phyloP scores from a whole-genome alignment of 1,140 invertebrate genomes.

The Neodiprion pinetum region DNA sequence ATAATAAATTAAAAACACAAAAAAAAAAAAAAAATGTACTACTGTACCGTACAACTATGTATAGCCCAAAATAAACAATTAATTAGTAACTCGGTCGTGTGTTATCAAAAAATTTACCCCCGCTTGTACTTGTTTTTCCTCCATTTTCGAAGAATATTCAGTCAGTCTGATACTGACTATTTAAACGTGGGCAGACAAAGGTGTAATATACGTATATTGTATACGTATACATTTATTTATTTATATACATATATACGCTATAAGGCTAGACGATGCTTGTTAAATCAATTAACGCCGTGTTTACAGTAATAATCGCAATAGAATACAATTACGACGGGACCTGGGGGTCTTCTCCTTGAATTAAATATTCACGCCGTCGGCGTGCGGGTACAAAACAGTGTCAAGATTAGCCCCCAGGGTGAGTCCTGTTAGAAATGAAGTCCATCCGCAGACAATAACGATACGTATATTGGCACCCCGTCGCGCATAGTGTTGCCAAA shows the following conservation, averaged over 20 bases:
- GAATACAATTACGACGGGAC: not conserved
- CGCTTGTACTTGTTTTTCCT: not conserved
- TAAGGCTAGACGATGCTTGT: not conserved
- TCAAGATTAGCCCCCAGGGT: not conserved
- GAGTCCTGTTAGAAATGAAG: not conserved
- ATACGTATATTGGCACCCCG: slow-evolving; percentile 13
- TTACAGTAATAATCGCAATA: not conserved
- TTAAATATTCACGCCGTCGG: not conserved
- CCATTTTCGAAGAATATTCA: too few species aligned
- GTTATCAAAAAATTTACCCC: not conserved
- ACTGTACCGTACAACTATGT: slow-evolving; percentile 7
- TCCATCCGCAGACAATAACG: not conserved
- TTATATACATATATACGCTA: too few species aligned
- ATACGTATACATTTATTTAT: not conserved
- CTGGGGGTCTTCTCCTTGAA: not conserved
- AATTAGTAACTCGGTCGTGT: not conserved
- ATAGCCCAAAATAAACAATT: slow-evolving; percentile 5
- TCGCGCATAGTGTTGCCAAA: not conserved
- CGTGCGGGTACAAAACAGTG: not conserved
- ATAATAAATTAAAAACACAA: too few species aligned
- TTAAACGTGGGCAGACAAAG: too few species aligned
- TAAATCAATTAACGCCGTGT: not conserved
- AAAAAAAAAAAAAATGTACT: not conserved
- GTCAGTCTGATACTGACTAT: too few species aligned
- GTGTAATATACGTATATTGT: not conserved